These are phyloP conservation scores for Numida meleagris DNA, from an alignment of 2,113 vertebrate species.

Conservation along the genomic window DNA sequence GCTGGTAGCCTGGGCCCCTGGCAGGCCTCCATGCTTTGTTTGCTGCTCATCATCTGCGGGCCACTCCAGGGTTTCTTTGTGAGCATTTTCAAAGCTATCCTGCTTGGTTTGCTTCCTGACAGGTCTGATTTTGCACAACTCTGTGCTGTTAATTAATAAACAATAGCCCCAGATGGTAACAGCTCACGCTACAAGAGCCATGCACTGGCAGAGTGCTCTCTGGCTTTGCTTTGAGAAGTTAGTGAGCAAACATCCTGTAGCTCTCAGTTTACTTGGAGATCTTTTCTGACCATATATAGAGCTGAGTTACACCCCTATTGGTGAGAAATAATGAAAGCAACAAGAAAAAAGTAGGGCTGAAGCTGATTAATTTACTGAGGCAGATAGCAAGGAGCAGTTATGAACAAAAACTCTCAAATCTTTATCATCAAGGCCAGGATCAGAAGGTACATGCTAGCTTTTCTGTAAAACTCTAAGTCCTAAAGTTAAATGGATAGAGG, in stretches of 20 bases:
- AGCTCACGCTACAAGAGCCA: neutral
- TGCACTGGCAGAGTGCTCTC: neutral
- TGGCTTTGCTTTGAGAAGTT: conserved; percentile 1
- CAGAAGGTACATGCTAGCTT: neutral
- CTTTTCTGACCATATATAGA: neutral
- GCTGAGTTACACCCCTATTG: neutral
- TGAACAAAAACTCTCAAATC: neutral
- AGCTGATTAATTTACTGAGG: neutral
- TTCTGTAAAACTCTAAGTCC: neutral
- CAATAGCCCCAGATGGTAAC: neutral
- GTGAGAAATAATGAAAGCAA: neutral
- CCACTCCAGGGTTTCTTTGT: neutral
- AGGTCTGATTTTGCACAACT: neutral
- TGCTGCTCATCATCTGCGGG: neutral
- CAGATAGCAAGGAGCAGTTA: neutral
- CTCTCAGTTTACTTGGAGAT: neutral
- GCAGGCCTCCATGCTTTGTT: neutral
- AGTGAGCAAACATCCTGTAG: neutral
- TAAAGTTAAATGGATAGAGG: neutral
- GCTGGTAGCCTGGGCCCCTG: neutral
- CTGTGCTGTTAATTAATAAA: neutral
- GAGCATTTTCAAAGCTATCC: neutral
- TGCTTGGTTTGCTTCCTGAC: neutral
- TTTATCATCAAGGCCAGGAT: neutral
- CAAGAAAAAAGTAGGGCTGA: neutral